Evolutionary conservation across 2,113 vertebrate genomes (phyloP), one percentile per base, ranked within the genome.

Genomic region (Okapia johnstoni): DNA sequence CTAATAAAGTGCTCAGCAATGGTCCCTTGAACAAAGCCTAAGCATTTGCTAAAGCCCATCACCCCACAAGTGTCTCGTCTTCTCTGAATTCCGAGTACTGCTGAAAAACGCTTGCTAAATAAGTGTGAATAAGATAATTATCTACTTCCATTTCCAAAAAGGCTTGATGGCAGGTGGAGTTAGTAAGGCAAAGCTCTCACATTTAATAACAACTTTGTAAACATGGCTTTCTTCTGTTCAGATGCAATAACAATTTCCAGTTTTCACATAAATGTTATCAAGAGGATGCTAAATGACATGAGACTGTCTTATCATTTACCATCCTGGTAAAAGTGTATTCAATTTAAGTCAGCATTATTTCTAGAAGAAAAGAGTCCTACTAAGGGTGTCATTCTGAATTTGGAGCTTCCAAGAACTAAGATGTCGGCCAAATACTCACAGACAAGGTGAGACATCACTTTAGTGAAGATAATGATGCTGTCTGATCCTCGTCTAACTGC

Each of bases 401-500:
- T 98, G 97, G 94, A 87, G 70, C 97, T 96, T 94, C 95, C 1
- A 0, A 93, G 96, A 98, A 98, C 96, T 84, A 92, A 96, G 97
- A 98, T 96, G 89, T 88, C 43, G 83, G 81, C 58, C 95, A 98
- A 98, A 98, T 86, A 95, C 79, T 97, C 93, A 88, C 12, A 97
- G 95, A 98, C 94, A 96, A 98, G 94, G 98, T 77, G 57, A 98
- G 95, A 95, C 95, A 95, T 93, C 88, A 61, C 94, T 98, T 98
- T 97, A 97, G 23, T 96, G 79, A 93, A 95, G 98, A 97, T 97
- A 98, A 98, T 97, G 94, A 97, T 96, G 60, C 96, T 98, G 85
- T 98, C 96, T 96, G 96, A 96, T 98, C 89, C 93, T 97, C 88
- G 97, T 96, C 96, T 98, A 98, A 90, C 77, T 98, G 98, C 93